Conservation (phyloP, 2,888 invertebrate species). For the Sicus ferrugineus region DNA sequence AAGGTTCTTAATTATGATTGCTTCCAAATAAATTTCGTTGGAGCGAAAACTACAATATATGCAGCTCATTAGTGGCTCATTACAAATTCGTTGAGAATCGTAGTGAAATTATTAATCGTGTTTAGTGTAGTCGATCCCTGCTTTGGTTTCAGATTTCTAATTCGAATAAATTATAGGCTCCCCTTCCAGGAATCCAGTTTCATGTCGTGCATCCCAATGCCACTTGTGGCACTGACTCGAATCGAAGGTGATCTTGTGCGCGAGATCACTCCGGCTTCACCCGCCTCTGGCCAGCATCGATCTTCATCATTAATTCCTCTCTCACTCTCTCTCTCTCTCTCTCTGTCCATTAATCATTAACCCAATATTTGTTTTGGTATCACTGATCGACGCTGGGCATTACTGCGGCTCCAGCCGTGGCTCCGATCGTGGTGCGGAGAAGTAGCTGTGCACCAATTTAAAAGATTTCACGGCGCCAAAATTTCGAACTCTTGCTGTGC, state of each 20-base stretch:
- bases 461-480: constrained; percentile 44
- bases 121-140: constrained; percentile 42
- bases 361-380: constrained; percentile 37
- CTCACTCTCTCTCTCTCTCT: not conserved
- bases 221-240: constrained; percentile 47
- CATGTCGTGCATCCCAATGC: constrained; percentile 15
- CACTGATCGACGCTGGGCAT: constrained; percentile 15
- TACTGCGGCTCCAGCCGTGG: not conserved
- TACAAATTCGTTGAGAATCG: constrained; percentile 51
- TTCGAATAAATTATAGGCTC: not conserved
- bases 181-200: constrained; percentile 20
- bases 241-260: constrained; percentile 44
- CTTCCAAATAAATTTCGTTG: not conserved
- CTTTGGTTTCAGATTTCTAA: not conserved
- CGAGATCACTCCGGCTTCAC: not conserved
- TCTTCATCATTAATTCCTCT: constrained; percentile 11
- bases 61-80: constrained; percentile 51
- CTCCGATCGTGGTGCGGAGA: not conserved
- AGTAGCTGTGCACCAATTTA: constrained; percentile 37
- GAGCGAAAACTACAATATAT: not conserved
- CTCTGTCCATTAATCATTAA: constrained; percentile 37
- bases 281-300: not conserved
- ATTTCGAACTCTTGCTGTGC: constrained; percentile 39
- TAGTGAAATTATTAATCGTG: constrained; percentile 40
- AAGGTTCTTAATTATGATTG: constrained; percentile 57